phyloP scores from a whole-genome alignment of 1,140 invertebrate species.

The Schmidtea mediterranea region DNA sequence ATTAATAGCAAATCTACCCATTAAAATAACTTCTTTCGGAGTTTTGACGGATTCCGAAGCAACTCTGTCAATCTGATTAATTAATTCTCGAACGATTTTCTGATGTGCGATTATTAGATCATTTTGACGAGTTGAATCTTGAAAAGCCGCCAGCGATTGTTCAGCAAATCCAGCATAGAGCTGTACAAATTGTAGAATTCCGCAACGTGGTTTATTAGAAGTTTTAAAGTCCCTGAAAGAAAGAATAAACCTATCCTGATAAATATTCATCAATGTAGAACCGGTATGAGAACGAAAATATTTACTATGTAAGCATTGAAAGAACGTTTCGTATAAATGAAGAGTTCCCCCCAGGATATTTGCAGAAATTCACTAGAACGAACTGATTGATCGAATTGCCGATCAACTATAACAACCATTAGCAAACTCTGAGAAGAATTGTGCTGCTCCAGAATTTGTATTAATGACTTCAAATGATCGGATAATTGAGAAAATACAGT shows the following conservation, averaged over 20 bases:
- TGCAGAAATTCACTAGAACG: too few relatives aligned
- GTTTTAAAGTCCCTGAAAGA: neutral
- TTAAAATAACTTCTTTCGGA: constrained; percentile 67
- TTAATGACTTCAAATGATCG: too few relatives aligned
- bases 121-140: constrained; percentile 53
- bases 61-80: constrained; percentile 50
- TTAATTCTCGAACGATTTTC: constrained; percentile 52
- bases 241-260: too few relatives aligned
- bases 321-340: constrained; percentile 10
- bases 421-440: too few relatives aligned
- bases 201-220: neutral
- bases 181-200: neutral
- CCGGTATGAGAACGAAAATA: constrained; percentile 1
- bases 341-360: constrained; percentile 6
- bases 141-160: constrained; percentile 59
- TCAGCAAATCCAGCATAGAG: constrained; percentile 44
- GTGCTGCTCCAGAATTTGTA: too few relatives aligned
- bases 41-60: constrained; percentile 66
- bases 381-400: too few relatives aligned
- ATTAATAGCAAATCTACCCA: constrained; percentile 34
- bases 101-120: constrained; percentile 85
- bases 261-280: neutral
- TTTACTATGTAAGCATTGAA: constrained; percentile 8
- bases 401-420: too few relatives aligned
- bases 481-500: too few relatives aligned